Base-by-base conservation (phyloP, 2,797 vertebrate genomes). In the Sebastes trivittatus region DNA sequence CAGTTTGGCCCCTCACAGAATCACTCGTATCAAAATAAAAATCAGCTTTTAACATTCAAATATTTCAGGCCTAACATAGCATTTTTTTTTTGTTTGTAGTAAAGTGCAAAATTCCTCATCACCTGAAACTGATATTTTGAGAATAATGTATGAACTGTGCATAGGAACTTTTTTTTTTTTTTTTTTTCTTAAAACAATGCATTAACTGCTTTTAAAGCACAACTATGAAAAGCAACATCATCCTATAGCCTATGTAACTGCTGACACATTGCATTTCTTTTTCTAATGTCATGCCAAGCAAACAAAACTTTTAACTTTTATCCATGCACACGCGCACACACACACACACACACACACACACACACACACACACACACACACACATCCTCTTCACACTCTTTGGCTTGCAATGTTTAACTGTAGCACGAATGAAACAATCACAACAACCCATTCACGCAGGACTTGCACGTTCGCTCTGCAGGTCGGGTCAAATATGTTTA, bases 81-180 rank as follows among this genome's bases (percentile, higher is more conserved):
- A 72, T 36, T 58, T 11, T 36, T 58, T 32, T 42, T 42, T 42
- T 42, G 38, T 72, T 18, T 74, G 18, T 88, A 83, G 30, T 88
- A 92, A 93, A 92, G 92, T 94, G 92, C 92, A 89, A 93, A 86
- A 88, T 32, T 34, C 20, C 32, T 75, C 70, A 79, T 78, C 65
- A 85, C 81, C 86, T 84, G 79, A 87, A 93, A 85, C n/a, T 7
- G 10, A 72, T 71, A 80, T 72, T 78, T 75, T 67, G 20, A 80
- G 67, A 81, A 72, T 46, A 66, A 75, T 54, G 1, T 74, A 72
- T 69, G 11, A 85, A 75, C 66, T 78, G 76, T 88, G 88, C 88
- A 92, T 90, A 91, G 88, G 65, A 89, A 88, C 23, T 27, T 72
- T 75, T 49, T 27, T 59, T 72, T 61, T 59, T 72, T 61, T 62